Percentiles rank a stretch among this genome's conserved stretches.
Evolutionary conservation across 2,113 vertebrate species (phyloP).

Genomic region (pig (Sus scrofa)): DNA sequence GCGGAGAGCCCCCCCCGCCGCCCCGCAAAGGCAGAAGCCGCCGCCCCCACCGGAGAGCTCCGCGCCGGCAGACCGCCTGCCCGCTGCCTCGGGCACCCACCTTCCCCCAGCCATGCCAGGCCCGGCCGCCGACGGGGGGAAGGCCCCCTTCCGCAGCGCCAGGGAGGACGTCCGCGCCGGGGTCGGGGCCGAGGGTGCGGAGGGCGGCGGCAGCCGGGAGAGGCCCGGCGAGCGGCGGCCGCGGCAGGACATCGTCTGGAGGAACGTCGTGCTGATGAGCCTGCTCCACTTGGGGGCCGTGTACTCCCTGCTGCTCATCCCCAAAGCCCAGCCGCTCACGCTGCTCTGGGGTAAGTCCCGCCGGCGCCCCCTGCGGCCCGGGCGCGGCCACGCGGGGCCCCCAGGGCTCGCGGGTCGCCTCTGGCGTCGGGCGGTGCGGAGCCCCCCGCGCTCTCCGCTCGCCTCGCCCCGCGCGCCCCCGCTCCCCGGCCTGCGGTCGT

Average conservation of each 20-base stretch:
- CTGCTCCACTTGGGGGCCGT: slow-evolving; percentile 87
- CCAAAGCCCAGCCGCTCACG: slow-evolving; percentile 87
- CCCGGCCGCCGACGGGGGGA: not conserved
- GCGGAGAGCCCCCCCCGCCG: not conserved
- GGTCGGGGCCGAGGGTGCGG: not conserved
- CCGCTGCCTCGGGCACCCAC: not conserved
- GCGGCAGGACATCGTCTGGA: slow-evolving; percentile 86
- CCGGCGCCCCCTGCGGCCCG: not conserved
- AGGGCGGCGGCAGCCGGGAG: not conserved
- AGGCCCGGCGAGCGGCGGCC: not conserved
- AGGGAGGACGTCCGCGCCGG: not conserved
- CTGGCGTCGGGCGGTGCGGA: not conserved
- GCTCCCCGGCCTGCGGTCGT: accelerated
- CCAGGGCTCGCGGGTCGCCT: not conserved
- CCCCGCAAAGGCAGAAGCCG: not conserved
- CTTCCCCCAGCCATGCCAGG: slow-evolving; percentile 52
- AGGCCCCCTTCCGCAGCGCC: not conserved
- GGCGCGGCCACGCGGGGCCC: no score
- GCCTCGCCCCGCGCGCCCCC: accelerated
- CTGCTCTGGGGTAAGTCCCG: slow-evolving; percentile 90
- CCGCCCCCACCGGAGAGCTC: not conserved
- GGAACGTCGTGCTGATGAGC: slow-evolving; percentile 89
- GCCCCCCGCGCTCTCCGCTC: not conserved
- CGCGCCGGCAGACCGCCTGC: not conserved
- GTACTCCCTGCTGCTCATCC: slow-evolving; percentile 88